Evolutionary conservation across 92 coral and sea anemone species (phyloP), one percentile per base, ranked within the genome.

Genomic region (Phenganax marumi): DNA sequence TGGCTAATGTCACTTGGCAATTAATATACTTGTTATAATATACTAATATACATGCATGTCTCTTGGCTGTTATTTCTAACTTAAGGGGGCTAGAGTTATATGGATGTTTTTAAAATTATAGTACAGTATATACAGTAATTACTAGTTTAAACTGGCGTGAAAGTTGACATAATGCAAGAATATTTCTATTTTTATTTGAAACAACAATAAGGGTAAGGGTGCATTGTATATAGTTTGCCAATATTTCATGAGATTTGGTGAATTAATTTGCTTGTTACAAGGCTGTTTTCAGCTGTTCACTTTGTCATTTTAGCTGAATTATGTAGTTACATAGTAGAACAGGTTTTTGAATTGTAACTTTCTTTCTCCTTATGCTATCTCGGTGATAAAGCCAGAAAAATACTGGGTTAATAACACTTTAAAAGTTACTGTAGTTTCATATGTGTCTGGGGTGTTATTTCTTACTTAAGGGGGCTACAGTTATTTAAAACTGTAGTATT

Each of bases 391-490:
- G 17, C 60, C 17, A 54, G 13, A 14, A 54, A 54, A 54, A 54
- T 54, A 54, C 60, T 54, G 12, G 17, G 60, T 18, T 54, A 54
- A 54, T 54, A 54, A 14, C 60, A 54, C 60, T 54, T 54, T 54
- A 54, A 14, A 54, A 54, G n/a, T 18, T 54, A 11, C 12, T 18
- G 12, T 54, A 11, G 17, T 14, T 54, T n/a, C n/a, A n/a, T n/a
- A 18, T 54, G 60, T 54, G 60, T 54, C 60, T 54, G 60, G 60
- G 60, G 12, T 54, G 60, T 54, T 18, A 54, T 54, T 54, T 54
- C 17, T 54, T 54, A 54, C 60, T 54, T 54, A 11, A 54, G 60
- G 60, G 60, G 60, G 60, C 60, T 54, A 54, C 60, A 54, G 60
- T 18, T 54, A 54, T 14, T 11, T 54, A 18, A 18, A 2, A n/a